These are phyloP conservation scores for Oryzaephilus surinamensis DNA, from an alignment of 1,140 invertebrate species.

Conservation along the genomic window DNA sequence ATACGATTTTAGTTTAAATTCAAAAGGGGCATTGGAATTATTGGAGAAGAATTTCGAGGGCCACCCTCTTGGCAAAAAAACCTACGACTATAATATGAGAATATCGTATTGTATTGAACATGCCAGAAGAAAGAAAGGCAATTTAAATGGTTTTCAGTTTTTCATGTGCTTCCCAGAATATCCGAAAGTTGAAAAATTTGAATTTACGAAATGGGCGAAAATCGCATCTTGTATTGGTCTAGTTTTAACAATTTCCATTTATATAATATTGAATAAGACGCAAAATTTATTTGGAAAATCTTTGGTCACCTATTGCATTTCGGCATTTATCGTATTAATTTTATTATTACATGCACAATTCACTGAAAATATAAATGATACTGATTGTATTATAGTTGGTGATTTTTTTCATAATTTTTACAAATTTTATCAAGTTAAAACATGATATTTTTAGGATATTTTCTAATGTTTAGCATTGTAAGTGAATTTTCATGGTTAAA, in stretches of 20 bases:
- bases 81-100: too few relatives aligned
- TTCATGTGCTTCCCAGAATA: constrained; percentile 10
- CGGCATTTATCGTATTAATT: constrained; percentile 24
- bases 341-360: constrained; percentile 15
- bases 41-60: too few relatives aligned
- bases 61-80: too few relatives aligned
- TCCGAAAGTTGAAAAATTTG: constrained; percentile 11
- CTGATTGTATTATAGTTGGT: constrained; percentile 17
- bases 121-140: constrained; percentile 8
- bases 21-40: too few relatives aligned
- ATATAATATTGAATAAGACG: constrained; percentile 23
- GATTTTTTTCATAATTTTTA: neutral
- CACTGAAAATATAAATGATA: neutral
- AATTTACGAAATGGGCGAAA: constrained; percentile 18
- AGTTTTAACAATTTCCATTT: constrained; percentile 32
- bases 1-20: too few relatives aligned
- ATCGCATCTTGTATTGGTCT: constrained; percentile 33
- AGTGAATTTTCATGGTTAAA: constrained; percentile 78
- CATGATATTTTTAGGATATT: constrained; percentile 14
- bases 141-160: constrained; percentile 9
- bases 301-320: constrained; percentile 32
- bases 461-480: constrained; percentile 11
- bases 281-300: constrained; percentile 34
- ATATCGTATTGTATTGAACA: constrained; percentile 26
- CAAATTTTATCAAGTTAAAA: constrained; percentile 1